Conservation (phyloP, 2,888 invertebrate genomes). For the Orthosia incerta region DNA sequence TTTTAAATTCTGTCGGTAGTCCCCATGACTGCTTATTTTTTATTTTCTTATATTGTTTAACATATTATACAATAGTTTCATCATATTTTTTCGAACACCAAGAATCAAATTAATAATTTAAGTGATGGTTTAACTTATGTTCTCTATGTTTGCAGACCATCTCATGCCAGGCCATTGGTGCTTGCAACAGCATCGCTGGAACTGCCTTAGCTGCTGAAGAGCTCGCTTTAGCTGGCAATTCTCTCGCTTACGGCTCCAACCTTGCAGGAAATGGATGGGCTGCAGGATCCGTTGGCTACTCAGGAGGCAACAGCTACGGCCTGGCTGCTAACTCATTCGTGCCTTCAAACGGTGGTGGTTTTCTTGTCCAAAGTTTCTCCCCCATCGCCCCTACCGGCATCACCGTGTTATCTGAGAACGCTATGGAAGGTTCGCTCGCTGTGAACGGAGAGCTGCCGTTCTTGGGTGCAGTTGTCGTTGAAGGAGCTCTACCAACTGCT, state of each 20-base stretch:
- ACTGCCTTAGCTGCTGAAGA: slow-evolving; percentile 52
- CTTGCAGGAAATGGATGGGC: slow-evolving; percentile 16
- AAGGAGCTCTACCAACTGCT: slow-evolving; percentile 69
- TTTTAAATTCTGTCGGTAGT: too few relatives aligned
- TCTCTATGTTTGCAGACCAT: slow-evolving; percentile 43
- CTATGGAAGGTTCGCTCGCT: slow-evolving; percentile 69
- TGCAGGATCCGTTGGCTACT: slow-evolving; percentile 23
- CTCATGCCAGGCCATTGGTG: slow-evolving; percentile 52
- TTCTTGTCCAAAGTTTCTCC: slow-evolving; percentile 69
- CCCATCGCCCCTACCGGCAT: slow-evolving; percentile 72
- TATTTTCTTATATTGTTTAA: neutral
- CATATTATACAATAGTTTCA: neutral
- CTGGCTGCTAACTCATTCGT: slow-evolving; percentile 28
- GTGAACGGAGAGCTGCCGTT: slow-evolving; percentile 73
- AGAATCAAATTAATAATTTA: neutral
- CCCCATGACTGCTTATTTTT: too few relatives aligned
- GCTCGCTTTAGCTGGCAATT: slow-evolving; percentile 44
- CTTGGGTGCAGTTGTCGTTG: slow-evolving; percentile 71
- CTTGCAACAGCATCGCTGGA: slow-evolving; percentile 28
- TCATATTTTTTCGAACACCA: neutral
- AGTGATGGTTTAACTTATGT: neutral
- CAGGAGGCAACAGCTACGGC: slow-evolving; percentile 27
- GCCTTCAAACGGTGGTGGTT: slow-evolving; percentile 62
- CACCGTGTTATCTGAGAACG: slow-evolving; percentile 75
- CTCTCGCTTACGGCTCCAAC: slow-evolving; percentile 40